Evolutionary conservation across 2,113 vertebrate species (phyloP).

Genomic region (Phylloscopus trochilus): DNA sequence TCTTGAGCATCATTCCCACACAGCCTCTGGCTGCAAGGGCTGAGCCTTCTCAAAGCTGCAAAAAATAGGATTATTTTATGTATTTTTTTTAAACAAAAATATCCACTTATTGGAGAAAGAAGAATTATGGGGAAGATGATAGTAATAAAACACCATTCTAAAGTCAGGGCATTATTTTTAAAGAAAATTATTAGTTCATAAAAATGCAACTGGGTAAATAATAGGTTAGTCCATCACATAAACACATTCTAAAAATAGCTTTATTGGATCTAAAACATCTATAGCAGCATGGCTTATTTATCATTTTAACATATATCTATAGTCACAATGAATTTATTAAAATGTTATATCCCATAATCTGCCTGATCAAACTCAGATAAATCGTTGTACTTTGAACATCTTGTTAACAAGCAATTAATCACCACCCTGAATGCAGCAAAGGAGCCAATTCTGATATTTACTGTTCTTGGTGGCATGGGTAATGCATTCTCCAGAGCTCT

Average conservation of each 20-base stretch:
- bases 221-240: slow-evolving; percentile 72
- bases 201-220: slow-evolving; percentile 72
- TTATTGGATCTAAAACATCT: slow-evolving; percentile 69
- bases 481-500: slow-evolving; percentile 17
- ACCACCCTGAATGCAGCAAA: slow-evolving; percentile 49
- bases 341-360: slow-evolving; percentile 74
- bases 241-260: slow-evolving; percentile 70
- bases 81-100: not conserved
- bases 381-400: slow-evolving; percentile 64
- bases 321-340: slow-evolving; percentile 74
- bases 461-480: slow-evolving; percentile 33
- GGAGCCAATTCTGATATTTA: slow-evolving; percentile 64
- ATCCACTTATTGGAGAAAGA: slow-evolving; percentile 54
- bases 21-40: not conserved
- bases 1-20: not conserved
- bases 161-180: not conserved
- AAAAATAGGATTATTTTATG: not conserved
- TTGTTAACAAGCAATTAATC: slow-evolving; percentile 75
- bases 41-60: not conserved
- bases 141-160: slow-evolving; percentile 65
- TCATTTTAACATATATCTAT: slow-evolving; percentile 67
- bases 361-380: slow-evolving; percentile 72
- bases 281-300: slow-evolving; percentile 56
- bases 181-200: slow-evolving; percentile 68
- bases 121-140: slow-evolving; percentile 34